phyloP scores from a whole-genome alignment of 2,888 invertebrate genomes.

The Muscina levida region DNA sequence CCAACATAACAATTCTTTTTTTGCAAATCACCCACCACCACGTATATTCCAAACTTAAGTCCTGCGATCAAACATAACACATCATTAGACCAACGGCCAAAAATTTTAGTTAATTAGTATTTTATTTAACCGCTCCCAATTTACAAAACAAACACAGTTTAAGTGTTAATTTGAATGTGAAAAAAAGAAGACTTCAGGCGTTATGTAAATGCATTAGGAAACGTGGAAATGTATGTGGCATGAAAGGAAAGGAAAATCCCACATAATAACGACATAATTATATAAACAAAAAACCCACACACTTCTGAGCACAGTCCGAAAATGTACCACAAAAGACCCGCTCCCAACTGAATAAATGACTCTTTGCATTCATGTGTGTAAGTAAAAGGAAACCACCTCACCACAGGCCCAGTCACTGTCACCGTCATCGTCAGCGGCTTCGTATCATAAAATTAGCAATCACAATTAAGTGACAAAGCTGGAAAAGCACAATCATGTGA shows the following conservation, averaged over 20 bases:
- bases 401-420: constrained; percentile 42
- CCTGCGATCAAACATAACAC: too few relatives aligned
- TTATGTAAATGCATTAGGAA: too few relatives aligned
- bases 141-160: constrained; percentile 8
- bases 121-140: constrained; percentile 45
- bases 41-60: too few relatives aligned
- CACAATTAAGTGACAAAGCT: constrained; percentile 63
- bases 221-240: constrained; percentile 34
- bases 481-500: constrained; percentile 54
- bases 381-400: constrained; percentile 38
- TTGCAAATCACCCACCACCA: too few relatives aligned
- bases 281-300: constrained; percentile 65
- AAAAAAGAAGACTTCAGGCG: constrained; percentile 12
- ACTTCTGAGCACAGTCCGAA: constrained; percentile 34
- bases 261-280: constrained; percentile 66
- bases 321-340: constrained; percentile 23
- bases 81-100: too few relatives aligned
- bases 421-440: background rate
- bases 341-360: constrained; percentile 15
- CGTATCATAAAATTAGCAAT: constrained; percentile 56
- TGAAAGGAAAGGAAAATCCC: constrained; percentile 52
- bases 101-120: constrained; percentile 41
- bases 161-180: background rate
- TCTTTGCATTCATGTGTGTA: constrained; percentile 9
- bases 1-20: too few relatives aligned